A percentile compares a stretch with the other conserved stretches of the same genome.
Conservation (phyloP, 2,113 vertebrate genomes). For the Trichechus manatus region DNA sequence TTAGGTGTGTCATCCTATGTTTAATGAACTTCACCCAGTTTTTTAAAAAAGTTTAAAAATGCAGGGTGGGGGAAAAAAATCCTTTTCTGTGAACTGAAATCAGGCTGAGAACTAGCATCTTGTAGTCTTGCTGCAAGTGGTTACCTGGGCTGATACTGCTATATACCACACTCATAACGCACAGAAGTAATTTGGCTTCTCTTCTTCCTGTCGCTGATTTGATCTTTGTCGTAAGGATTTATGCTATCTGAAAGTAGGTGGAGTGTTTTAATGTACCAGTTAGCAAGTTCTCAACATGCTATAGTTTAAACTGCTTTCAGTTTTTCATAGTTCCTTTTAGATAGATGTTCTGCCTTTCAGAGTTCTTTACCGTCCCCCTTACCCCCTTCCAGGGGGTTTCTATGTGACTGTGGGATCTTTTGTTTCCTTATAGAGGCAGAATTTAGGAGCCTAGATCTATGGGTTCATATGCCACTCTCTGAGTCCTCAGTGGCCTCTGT, state of each 20-base stretch:
- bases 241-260: not conserved
- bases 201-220: not conserved
- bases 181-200: not conserved
- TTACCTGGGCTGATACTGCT: not conserved
- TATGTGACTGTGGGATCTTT: not conserved
- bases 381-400: not conserved
- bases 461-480: not conserved
- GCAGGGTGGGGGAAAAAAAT: not conserved
- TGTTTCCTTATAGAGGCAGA: not conserved
- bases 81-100: not conserved
- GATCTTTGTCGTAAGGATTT: not conserved
- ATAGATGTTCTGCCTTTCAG: not conserved
- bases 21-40: not conserved
- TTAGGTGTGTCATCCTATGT: not conserved
- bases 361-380: not conserved
- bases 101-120: not conserved
- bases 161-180: not conserved
- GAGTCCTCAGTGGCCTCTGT: not conserved
- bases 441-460: not conserved
- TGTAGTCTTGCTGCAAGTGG: not conserved
- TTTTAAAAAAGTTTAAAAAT: not conserved
- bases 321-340: not conserved
- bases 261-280: not conserved
- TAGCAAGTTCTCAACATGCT: not conserved
- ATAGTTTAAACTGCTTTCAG: not conserved